A percentile compares a stretch with the other conserved stretches of the same genome.
phyloP scores from a whole-genome alignment of 30 jellyfish, hydroid and myxozoan genomes.

The Kudoa iwatai region DNA sequence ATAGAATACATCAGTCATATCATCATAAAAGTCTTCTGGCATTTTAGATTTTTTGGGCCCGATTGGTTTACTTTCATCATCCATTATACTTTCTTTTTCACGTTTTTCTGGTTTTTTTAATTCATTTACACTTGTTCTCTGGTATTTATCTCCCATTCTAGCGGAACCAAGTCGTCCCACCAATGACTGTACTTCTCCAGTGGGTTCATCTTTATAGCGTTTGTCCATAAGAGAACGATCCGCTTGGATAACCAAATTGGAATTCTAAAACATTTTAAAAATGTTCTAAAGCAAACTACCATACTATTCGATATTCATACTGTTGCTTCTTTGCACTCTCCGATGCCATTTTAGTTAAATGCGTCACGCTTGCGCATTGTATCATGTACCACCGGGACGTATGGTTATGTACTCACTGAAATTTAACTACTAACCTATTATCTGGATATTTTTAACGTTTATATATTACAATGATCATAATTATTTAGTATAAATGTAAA shows the following conservation, averaged over 20 bases:
- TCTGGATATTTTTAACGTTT: too few relatives aligned
- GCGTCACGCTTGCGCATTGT: slow-evolving; percentile 1
- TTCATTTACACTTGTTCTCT: slow-evolving; percentile 5
- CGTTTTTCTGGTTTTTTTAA: slow-evolving; percentile 11
- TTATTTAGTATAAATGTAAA: too few relatives aligned
- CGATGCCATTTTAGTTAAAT: background rate
- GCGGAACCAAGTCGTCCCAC: slow-evolving; percentile 36
- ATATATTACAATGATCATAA: too few relatives aligned
- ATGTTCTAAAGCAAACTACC: too few relatives aligned
- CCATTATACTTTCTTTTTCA: slow-evolving; percentile 36
- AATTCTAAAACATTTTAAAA: too few relatives aligned
- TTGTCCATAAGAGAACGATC: slow-evolving; percentile 56
- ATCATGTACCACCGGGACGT: too few relatives aligned
- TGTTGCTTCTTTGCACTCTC: background rate
- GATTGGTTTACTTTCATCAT: slow-evolving; percentile 1
- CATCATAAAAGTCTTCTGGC: slow-evolving; percentile 6
- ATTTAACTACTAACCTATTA: too few relatives aligned
- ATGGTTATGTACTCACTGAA: too few relatives aligned
- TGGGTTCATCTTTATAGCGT: slow-evolving; percentile 78
- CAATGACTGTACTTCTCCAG: slow-evolving; percentile 74
- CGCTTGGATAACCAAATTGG: slow-evolving; percentile 88
- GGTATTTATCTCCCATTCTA: slow-evolving; percentile 79
- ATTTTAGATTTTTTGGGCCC: background rate
- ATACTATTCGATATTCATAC: background rate
- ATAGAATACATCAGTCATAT: slow-evolving; percentile 38